Base-by-base conservation (phyloP, 1,140 invertebrate species). In the Melitaea cinxia region DNA sequence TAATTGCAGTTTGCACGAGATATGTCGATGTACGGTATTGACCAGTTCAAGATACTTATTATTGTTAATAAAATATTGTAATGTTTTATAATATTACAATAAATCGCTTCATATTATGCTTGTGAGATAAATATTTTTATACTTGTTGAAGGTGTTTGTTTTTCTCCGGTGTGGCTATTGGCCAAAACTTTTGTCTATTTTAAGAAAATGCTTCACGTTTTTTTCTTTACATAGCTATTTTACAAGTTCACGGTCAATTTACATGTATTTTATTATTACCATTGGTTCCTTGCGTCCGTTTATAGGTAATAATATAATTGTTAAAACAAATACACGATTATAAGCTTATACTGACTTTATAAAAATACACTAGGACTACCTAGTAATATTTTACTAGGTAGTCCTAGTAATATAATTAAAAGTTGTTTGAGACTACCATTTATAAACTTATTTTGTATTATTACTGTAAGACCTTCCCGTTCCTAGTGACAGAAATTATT, bases 111-210 rank as follows among this genome's bases (percentile, higher is more conserved):
- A 37, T 56, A 39, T 56, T 56, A 23, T 56, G 4, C n/a, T 56
- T 23, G 19, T 56, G 15, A 37, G 33, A 53, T 30, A 53, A 53
- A 54, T 54, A 15, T 21, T 24, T 39, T 6, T 56, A 15, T 24
- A 56, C 12, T 23, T n/a, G 33, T 42, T 42, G n/a, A 37, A 33
- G 54, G 35, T 67, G 49, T 56, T 76, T 75, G 65, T 68, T 73
- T 74, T 75, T 70, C 65, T 65, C 39, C 61, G 45, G 49, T 21
- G 50, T 82, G 81, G 79, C 77, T 52, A 21, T 5, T 56, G 59
- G 81, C 79, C 81, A 83, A 82, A 33, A 68, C 33, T 23, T 33
- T 17, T 45, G 45, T 23, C 58, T 83, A 80, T 76, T 76, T 73
- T 72, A 79, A 83, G 74, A 39, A 59, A 35, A 15, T 56, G 53